Evolutionary conservation across 2,888 invertebrate species (phyloP).

Genomic region (Rugalucina vietnamica): DNA sequence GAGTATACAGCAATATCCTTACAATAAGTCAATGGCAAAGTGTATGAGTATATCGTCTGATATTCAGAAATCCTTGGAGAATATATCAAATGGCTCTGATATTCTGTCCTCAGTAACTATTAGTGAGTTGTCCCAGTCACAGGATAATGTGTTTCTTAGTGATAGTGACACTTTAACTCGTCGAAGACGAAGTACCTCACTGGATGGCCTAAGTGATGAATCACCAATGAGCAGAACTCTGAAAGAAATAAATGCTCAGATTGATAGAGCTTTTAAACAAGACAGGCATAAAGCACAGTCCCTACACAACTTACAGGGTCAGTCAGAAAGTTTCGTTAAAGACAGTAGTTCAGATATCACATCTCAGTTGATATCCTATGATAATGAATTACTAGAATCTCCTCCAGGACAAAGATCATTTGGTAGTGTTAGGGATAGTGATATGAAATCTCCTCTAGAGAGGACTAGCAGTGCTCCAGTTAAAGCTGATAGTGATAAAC

Average conservation of each 20-base stretch:
- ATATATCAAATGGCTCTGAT: conserved; percentile 72
- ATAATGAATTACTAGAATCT: conserved; percentile 51
- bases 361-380: conserved; percentile 49
- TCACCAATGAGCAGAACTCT: conserved; percentile 73
- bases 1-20: conserved; percentile 43
- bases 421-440: conserved; percentile 55
- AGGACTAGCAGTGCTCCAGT: background rate
- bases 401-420: conserved; percentile 57
- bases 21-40: conserved; percentile 68
- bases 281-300: conserved; percentile 64
- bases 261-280: conserved; percentile 76
- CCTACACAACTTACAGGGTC: conserved; percentile 46
- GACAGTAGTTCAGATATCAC: conserved; percentile 29
- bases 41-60: conserved; percentile 80
- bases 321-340: conserved; percentile 6
- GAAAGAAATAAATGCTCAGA: conserved; percentile 77
- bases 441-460: conserved; percentile 5
- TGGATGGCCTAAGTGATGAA: conserved; percentile 74
- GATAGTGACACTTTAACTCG: conserved; percentile 45
- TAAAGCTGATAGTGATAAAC: background rate
- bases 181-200: conserved; percentile 74
- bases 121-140: conserved; percentile 78
- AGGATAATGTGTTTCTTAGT: conserved; percentile 66
- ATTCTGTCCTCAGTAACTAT: conserved; percentile 78
- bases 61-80: conserved; percentile 78